Base-by-base conservation (phyloP, 1,140 invertebrate species). In the Dinoponera quadriceps region DNA sequence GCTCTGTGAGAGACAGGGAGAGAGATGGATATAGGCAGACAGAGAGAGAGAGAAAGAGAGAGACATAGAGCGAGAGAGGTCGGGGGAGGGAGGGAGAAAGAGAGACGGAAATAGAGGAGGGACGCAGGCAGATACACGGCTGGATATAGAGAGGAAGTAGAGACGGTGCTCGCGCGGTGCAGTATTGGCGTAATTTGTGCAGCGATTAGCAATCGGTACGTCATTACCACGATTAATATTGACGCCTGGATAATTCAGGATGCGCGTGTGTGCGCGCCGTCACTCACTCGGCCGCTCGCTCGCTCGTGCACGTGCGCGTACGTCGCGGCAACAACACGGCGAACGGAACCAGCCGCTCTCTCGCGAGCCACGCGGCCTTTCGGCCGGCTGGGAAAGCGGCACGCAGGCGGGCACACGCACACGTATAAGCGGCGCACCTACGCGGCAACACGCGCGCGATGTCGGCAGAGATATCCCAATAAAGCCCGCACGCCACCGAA, bases 381-480 rank as follows among this genome's bases (percentile, higher is more conserved):
- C 38, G 33, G 27, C 66, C 13, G 33, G 51, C 73, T 83, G 57
- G 38, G 44, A 81, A 68, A 86, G 77, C 38, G 25, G 22, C 3
- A 38, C 29, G 44, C 5, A 78, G n/a, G 33, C 38, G 59, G 29
- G 3, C 22, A 65, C 54, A 55, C 38, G 48, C 18, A 71, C 29
- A 13, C 60, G 25, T 13, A 29, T 29, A 18, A 60, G 25, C n/a
- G 25, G 18, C 11, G 16, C 77, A 49, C n/a, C 49, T 11, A 44
- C 38, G 38, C 29, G 20, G 59, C n/a, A n/a, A 57, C 60, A 60
- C 60, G 74, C 60, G 55, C 71, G 83, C 85, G 93, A 94, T 93
- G 88, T 87, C 91, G 86, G 86, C 86, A 86, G 84, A 94, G 93
- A 94, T 93, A 94, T 90, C 84, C 91, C 90, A 93, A 93, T 93